A percentile compares a stretch with the other conserved stretches of the same genome.
Evolutionary conservation across 2,888 invertebrate genomes (phyloP).

Genomic region (Rhamphomyia laevipes): DNA sequence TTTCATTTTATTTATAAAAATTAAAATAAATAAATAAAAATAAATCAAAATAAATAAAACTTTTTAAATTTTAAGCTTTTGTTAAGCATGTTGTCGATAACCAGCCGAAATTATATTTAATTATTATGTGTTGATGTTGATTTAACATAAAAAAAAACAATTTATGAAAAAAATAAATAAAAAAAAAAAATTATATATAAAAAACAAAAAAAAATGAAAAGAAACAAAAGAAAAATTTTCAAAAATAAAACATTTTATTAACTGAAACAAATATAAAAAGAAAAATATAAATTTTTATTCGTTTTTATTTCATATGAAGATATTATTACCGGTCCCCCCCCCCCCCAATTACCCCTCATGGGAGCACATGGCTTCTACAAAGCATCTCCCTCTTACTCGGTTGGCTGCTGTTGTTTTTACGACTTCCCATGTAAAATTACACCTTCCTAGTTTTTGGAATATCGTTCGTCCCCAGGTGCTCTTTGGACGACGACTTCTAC

Average conservation of each 20-base stretch:
- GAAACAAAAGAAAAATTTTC: constrained; percentile 14
- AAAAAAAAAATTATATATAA: constrained; percentile 17
- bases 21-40: no score
- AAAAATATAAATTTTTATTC: no score
- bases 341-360: not conserved
- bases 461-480: not conserved
- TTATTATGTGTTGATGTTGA: constrained; percentile 18
- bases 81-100: constrained; percentile 18
- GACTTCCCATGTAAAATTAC: not conserved
- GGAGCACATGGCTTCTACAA: not conserved
- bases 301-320: no score
- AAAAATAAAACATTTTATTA: constrained; percentile 10
- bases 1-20: not conserved
- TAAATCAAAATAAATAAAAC: not conserved
- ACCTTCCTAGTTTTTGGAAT: no score
- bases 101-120: constrained; percentile 17
- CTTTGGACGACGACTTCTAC: not conserved
- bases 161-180: constrained; percentile 16
- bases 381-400: not conserved
- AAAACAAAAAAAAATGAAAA: constrained; percentile 16
- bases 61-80: constrained; percentile 18
- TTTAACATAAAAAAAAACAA: constrained; percentile 17
- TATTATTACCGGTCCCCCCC: no score
- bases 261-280: constrained; percentile 6
- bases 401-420: not conserved